Evolutionary conservation across 2,888 invertebrate species (phyloP), one percentile per base, ranked within the genome.

Genomic region (Muscina levida): DNA sequence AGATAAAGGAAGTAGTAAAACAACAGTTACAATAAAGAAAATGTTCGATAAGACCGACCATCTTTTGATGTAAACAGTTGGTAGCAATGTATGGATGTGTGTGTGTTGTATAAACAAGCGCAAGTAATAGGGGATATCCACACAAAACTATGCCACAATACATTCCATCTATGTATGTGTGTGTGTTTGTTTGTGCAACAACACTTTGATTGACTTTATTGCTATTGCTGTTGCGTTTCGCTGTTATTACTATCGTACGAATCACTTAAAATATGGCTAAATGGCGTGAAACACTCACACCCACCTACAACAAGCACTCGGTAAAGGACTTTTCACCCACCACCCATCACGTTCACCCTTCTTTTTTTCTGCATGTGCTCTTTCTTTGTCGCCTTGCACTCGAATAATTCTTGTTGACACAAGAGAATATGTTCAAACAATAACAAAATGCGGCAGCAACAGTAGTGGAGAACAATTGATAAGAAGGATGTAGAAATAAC

Each of bases 261-360:
- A 73, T 73, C 53, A 73, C 65, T 73, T 66, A 44, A 31, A 5
- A 10, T 62, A 42, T 62, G 26, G 56, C 51, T 44, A 56, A 73
- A 66, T 73, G 56, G 56, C 72, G 65, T 62, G 51, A 42, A 72
- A 59, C 37, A 19, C 48, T 39, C 62, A 73, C 26, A 65, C 13
- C 53, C 42, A 19, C 15, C n/a, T 10, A 2, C n/a, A 56, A 11
- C 51, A 13, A 26, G 26, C 24, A 53, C 24, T 56, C 11, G 48
- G 10, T 8, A 57, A 46, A 66, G 2, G 11, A 19, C 48, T 26
- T 4, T 24, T n/a, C 6, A 46, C 0, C 46, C 66, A 46, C 46
- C 42, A 62, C 44, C 59, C 59, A 37, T 17, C 42, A 17, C 62
- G 19, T 22, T 13, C 17, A 24, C 44, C n/a, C 44, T 44, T 13